Evolutionary conservation across 2,888 invertebrate species (phyloP), one percentile per base, ranked within the genome.

Genomic region (Neoascia interrupta): DNA sequence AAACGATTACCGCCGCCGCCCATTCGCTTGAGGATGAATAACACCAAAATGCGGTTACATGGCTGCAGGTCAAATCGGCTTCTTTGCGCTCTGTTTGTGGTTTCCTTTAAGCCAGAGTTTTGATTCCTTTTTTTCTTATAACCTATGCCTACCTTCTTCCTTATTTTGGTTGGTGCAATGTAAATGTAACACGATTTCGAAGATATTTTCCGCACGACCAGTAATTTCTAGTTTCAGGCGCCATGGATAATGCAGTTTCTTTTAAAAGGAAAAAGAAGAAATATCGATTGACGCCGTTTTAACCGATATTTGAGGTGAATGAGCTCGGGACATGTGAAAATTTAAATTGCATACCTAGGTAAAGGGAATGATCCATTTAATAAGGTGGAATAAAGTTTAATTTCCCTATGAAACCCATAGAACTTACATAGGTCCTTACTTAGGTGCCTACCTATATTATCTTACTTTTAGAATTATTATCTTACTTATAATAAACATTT

Each of bases 1-100:
- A 66, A 64, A 61, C 72, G 73, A 79, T 73, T 73, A 54, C 79
- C 79, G 66, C 79, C 79, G 49, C 79, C 79, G 66, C 79, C 79
- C 61, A 68, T 61, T 68, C 6, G 49, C 11, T 34, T 51, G 23
- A 1, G 10, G 19, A 39, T 8, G 45, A 47, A 5, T 21, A 10
- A 10, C 39, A 34, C 36, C 28, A 21, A 61, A 47, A 34, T 72
- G 72, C 64, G 76, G 73, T 66, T 73, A 41, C 66, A 79, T 73
- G 31, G 73, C 79, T 73, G 54, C 79, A 58, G 79, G 79, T 73
- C 61, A 79, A 73, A 73, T 49, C 21, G 47, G 23, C 51, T 47
- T 56, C 34, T 26, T 41, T 54, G 26, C 6, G 31, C n/a, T n/a
- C 8, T 28, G 10, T 56, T 28, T 54, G 31, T 19, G 18, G 47